phyloP scores from a whole-genome alignment of 2,888 invertebrate species.

The Limnephilus lunatus region DNA sequence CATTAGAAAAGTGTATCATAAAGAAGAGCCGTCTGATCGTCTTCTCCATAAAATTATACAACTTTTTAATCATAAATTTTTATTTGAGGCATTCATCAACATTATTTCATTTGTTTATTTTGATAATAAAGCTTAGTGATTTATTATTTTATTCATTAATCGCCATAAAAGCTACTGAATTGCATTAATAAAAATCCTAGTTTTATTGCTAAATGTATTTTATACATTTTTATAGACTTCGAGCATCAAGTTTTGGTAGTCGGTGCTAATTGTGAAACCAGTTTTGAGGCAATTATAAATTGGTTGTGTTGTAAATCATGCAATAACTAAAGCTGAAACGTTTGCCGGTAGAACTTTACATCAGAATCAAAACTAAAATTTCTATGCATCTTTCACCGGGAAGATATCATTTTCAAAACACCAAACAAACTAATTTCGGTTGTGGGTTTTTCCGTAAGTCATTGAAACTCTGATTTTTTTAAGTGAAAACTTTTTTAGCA shows the following conservation, averaged over 20 bases:
- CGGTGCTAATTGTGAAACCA: slow-evolving; percentile 63
- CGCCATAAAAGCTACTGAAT: slow-evolving; percentile 50
- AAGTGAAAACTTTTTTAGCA: no score
- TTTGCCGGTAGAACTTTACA: no score
- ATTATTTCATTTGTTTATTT: slow-evolving; percentile 42
- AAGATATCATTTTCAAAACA: no score
- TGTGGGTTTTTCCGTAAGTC: no score
- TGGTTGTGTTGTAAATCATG: slow-evolving; percentile 57
- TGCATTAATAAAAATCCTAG: slow-evolving; percentile 7
- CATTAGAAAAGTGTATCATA: slow-evolving; percentile 21
- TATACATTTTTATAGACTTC: slow-evolving; percentile 4
- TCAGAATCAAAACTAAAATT: no score
- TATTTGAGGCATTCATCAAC: slow-evolving; percentile 31
- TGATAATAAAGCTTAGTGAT: slow-evolving; percentile 25
- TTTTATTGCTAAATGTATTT: slow-evolving; percentile 40
- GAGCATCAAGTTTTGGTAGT: background rate
- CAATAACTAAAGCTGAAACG: background rate
- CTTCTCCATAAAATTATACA: slow-evolving; percentile 30
- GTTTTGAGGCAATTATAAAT: slow-evolving; percentile 50
- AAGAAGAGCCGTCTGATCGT: slow-evolving; percentile 15
- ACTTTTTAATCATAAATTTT: slow-evolving; percentile 38
- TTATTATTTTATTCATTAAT: slow-evolving; percentile 44
- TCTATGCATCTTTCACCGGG: no score
- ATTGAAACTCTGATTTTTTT: no score
- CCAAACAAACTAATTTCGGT: no score